Base-by-base conservation (phyloP, 2,113 vertebrate species). In the Lepus europaeus region DNA sequence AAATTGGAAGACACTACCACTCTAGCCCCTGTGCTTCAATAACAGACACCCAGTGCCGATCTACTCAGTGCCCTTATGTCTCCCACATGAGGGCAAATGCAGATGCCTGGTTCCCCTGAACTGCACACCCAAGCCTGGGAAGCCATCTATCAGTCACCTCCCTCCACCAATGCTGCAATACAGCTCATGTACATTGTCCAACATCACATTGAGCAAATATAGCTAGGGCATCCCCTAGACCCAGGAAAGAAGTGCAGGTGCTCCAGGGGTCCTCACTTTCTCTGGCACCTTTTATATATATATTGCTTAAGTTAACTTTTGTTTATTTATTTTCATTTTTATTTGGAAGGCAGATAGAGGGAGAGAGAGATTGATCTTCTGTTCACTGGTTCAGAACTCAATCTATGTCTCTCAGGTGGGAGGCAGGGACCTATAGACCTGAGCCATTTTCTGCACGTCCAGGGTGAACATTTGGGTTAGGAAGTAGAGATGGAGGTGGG, bases 151-250 rank as follows among this genome's bases (percentile, higher is more conserved):
- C 66, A 79, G 78, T 23, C 25, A 13, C 78, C 22, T n/a, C 8
- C 36, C 53, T 61, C 9, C 39, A 33, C 66, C 19, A 6, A 1
- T 29, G 29, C 39, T 23, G 3, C 1, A 0, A 19, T 27, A 2
- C 2, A 13, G 25, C 9, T 39, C n/a, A 39, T 29, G 64, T 39
- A 9, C 6, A 17, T 22, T 23, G 33, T 14, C 25, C 68, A 61
- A 31, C 4, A 3, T 45, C 2, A 4, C 27, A 31, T 9, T 80
- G 36, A 16, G 6, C 39, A 23, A 80, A n/a, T 27, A 22, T 39
- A 39, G 51, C 2, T 4, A 23, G 61, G 61, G 10, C 45, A 81
- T 78, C 7, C 25, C 29, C 51, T 56, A 17, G n/a, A 22, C 12
- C 31, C 20, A 49, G 31, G 66, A 68, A 64, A 95, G 70, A 27